Conservation (phyloP, 1,140 invertebrate species). For the Anoplolepis gracilipes region DNA sequence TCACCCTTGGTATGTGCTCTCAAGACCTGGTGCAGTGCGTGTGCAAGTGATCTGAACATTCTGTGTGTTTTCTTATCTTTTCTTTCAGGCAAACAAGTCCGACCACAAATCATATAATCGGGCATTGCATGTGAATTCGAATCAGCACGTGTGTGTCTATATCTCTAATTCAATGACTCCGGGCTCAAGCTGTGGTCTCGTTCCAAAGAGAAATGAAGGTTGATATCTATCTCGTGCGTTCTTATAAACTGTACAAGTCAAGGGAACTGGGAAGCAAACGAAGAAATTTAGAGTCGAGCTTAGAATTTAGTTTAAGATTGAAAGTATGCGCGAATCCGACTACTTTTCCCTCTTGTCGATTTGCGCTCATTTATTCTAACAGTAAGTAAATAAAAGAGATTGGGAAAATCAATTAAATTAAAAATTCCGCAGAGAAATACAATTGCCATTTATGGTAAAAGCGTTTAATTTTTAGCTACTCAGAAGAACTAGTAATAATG, state of each 20-base stretch:
- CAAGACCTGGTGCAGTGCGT: slow-evolving; percentile 74
- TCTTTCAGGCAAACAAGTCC: slow-evolving; percentile 52
- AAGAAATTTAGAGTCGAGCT: not conserved
- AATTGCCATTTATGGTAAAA: not conserved
- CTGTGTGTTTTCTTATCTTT: slow-evolving; percentile 53
- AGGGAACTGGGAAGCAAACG: slow-evolving; percentile 1
- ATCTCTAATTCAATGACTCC: slow-evolving; percentile 37
- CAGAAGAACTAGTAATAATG: not conserved
- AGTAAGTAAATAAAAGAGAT: not conserved
- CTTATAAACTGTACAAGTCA: slow-evolving; percentile 25
- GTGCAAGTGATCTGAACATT: slow-evolving; percentile 71
- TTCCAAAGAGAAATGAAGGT: slow-evolving; percentile 12
- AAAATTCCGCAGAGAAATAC: not conserved
- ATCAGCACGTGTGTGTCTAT: slow-evolving; percentile 14
- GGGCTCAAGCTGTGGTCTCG: slow-evolving; percentile 25
- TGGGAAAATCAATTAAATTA: not conserved
- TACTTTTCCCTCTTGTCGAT: slow-evolving; percentile 5
- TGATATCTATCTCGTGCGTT: slow-evolving; percentile 51
- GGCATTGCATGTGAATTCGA: slow-evolving; percentile 22
- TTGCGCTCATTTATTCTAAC: not conserved
- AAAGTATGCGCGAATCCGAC: slow-evolving; percentile 27
- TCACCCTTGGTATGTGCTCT: slow-evolving; percentile 40
- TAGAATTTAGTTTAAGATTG: not conserved
- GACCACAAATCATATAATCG: slow-evolving; percentile 52
- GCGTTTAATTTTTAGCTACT: not conserved